Conservation (phyloP, 2,888 invertebrate species). For the Teinopalpus imperialis region DNA sequence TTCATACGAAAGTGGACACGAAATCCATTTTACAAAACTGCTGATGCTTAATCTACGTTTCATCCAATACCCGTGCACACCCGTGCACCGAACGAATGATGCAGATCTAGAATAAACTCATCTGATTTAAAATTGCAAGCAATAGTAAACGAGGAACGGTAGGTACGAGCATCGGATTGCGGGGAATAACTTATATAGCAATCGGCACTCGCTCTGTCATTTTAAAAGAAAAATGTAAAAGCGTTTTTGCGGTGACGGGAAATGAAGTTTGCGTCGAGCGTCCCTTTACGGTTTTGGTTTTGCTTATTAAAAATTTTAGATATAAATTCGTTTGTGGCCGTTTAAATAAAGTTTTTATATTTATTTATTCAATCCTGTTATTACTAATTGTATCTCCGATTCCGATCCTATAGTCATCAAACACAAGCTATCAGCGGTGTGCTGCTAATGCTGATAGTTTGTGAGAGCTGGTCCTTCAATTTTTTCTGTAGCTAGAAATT, state of each 20-base stretch:
- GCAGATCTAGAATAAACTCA: constrained; percentile 12
- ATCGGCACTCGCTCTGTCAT: background rate
- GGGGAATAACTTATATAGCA: constrained; percentile 9
- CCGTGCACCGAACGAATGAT: background rate
- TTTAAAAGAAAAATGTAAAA: constrained; percentile 4
- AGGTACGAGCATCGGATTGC: constrained; percentile 1
- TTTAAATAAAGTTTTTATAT: background rate
- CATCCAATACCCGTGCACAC: background rate
- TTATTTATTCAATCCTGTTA: too few relatives aligned
- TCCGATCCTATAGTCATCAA: too few relatives aligned
- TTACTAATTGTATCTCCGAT: too few relatives aligned
- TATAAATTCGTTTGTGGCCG: background rate
- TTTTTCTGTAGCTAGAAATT: too few relatives aligned
- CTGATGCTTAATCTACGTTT: constrained; percentile 16
- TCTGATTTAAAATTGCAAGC: constrained; percentile 18
- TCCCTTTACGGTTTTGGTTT: constrained; percentile 1
- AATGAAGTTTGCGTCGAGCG: background rate
- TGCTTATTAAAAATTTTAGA: background rate
- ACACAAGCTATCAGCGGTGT: too few relatives aligned
- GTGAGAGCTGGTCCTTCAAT: too few relatives aligned
- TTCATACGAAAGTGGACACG: background rate
- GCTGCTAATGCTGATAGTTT: too few relatives aligned
- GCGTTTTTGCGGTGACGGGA: constrained; percentile 12
- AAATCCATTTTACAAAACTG: constrained; percentile 2
- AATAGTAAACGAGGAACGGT: constrained; percentile 4